These are phyloP conservation scores for Lepeophtheirus nordmannii DNA, from an alignment of 2,888 invertebrate species.

Conservation along the genomic window DNA sequence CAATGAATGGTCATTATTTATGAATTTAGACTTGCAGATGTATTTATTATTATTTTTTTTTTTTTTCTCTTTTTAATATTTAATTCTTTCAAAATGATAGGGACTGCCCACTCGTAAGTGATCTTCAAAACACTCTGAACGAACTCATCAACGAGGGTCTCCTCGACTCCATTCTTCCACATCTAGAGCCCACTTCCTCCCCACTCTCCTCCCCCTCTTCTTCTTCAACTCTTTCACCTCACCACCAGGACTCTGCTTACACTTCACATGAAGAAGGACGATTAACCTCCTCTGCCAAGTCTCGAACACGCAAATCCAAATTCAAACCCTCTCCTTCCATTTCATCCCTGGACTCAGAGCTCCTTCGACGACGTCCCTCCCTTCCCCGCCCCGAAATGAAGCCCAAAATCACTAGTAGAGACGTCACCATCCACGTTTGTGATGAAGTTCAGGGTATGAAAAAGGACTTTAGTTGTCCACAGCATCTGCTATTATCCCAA, in stretches of 20 bases:
- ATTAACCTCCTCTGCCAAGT: not conserved
- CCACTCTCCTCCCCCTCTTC: not conserved
- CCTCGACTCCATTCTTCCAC: conserved; percentile 62
- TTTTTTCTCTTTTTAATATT: too few species aligned
- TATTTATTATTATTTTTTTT: too few species aligned
- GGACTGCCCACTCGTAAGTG: conserved; percentile 20
- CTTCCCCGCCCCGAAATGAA: too few species aligned
- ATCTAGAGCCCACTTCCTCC: conserved; percentile 44
- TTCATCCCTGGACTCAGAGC: not conserved
- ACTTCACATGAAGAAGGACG: too few species aligned
- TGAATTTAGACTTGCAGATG: too few species aligned
- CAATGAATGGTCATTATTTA: too few species aligned
- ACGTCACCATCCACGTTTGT: conserved; percentile 84
- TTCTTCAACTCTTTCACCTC: not conserved
- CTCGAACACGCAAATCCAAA: not conserved
- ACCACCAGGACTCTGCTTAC: too few species aligned
- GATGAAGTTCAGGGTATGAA: conserved; percentile 80
- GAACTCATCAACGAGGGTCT: conserved; percentile 64
- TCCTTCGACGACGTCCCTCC: too few species aligned
- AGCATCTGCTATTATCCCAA: conserved; percentile 66
- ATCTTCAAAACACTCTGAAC: conserved; percentile 37
- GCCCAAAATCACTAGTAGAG: conserved; percentile 40
- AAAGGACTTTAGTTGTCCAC: conserved; percentile 74
- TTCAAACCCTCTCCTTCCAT: not conserved
- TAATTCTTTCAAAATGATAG: too few species aligned